A percentile compares a stretch with the other conserved stretches of the same genome.
Conservation (phyloP, 2,113 vertebrate genomes). For the Spea bombifrons region DNA sequence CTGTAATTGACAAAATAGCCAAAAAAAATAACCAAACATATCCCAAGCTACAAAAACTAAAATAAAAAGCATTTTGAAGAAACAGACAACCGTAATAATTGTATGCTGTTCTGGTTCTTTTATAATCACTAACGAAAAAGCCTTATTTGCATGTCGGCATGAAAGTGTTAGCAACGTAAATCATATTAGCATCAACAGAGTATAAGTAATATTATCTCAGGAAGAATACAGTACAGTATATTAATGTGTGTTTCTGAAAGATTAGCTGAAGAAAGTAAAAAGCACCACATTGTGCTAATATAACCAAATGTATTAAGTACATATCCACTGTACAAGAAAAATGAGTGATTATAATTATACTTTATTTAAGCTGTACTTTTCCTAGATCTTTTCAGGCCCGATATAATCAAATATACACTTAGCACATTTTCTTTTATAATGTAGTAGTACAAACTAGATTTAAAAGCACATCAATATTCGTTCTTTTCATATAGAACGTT, state of each 20-base stretch:
- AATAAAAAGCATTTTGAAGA: constrained; percentile 30
- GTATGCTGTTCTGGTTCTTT: constrained; percentile 45
- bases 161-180: constrained; percentile 57
- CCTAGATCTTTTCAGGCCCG: constrained; percentile 51
- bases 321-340: constrained; percentile 57
- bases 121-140: constrained; percentile 52
- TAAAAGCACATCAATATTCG: too few relatives aligned
- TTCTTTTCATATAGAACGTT: too few relatives aligned
- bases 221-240: constrained; percentile 55
- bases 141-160: constrained; percentile 51
- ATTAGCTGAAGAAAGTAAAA: constrained; percentile 56
- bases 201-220: constrained; percentile 58
- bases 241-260: constrained; percentile 59
- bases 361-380: constrained; percentile 50
- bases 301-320: constrained; percentile 60
- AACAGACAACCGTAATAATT: constrained; percentile 38
- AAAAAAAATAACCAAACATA: constrained; percentile 21
- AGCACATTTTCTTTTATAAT: constrained; percentile 42
- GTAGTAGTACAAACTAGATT: too few relatives aligned
- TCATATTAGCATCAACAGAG: constrained; percentile 57
- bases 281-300: constrained; percentile 57
- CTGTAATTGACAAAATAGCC: constrained; percentile 19
- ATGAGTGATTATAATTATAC: constrained; percentile 60
- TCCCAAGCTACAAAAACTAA: constrained; percentile 28
- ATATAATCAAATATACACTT: constrained; percentile 50